Evolutionary conservation across 2,888 invertebrate species (phyloP), one percentile per base, ranked within the genome.

Genomic region (Hydropsyche betteni): DNA sequence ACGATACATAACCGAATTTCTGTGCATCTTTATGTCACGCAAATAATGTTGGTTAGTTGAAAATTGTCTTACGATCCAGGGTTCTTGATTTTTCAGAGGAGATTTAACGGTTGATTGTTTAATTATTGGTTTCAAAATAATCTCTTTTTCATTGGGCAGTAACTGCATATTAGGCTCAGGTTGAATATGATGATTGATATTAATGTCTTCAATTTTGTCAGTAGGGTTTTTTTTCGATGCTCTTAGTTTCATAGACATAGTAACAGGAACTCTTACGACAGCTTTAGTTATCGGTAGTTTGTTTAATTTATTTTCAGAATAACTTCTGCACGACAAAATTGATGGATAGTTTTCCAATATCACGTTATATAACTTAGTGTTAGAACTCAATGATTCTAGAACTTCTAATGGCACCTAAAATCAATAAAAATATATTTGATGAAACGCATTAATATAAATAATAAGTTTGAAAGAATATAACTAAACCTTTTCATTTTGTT

Each of bases 1-100:
- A 68, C 95, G 91, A 83, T 95, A 95, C 84, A 95, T 93, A 79
- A 96, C 91, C 0, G 94, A 94, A 82, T 93, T 94, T 79, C 94
- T 88, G 80, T 94, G 94, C 82, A 93, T 88, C 81, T 90, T 88
- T 75, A 93, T 87, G 81, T 92, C 90, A 34, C 50, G 75, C 50
- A 93, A 88, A 82, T 93, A 93, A 81, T 93, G 90, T 75, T 91
- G 91, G 81, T 90, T 88, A 0, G 89, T 87, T 16, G 89, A 85
- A 79, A 90, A 87, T 75, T 90, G 90, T 76, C 88, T 87, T 34
- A 85, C 84, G 5, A 88, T 81, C 86, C 87, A 86, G 0, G 87
- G 85, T 55, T 24, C 80, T 80, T 34, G 79, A 78, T 34, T 80
- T 75, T 8, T 79, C 2, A 53, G 5, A 24, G 79, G 80, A 8